A percentile compares a stretch with the other conserved stretches of the same genome.
Conservation (phyloP, 2,113 vertebrate species). For the Chaetorhynchus papuensis region DNA sequence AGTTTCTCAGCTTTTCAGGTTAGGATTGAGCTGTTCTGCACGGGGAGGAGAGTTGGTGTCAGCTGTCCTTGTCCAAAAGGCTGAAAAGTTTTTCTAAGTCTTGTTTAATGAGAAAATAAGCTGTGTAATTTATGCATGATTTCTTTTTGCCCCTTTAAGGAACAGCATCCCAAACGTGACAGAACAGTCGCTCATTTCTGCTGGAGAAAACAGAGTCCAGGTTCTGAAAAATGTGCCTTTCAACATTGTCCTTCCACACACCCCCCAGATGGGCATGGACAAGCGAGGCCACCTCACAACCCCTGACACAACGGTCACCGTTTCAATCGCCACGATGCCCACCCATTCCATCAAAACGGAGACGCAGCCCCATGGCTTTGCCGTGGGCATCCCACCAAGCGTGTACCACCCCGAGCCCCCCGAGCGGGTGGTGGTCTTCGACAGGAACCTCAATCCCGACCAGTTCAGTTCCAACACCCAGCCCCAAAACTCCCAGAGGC, state of each 20-base stretch:
- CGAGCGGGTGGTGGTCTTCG: slow-evolving; percentile 78
- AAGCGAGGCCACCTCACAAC: slow-evolving; percentile 86
- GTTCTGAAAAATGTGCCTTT: slow-evolving; percentile 90
- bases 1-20: background rate
- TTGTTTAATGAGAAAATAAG: background rate
- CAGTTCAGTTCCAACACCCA: slow-evolving; percentile 84
- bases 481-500: slow-evolving; percentile 80
- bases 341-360: slow-evolving; percentile 92
- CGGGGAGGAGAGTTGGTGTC: background rate
- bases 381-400: slow-evolving; percentile 80
- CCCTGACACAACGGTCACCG: slow-evolving; percentile 92
- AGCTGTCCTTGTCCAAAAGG: background rate
- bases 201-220: slow-evolving; percentile 88
- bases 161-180: slow-evolving; percentile 75
- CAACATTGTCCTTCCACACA: slow-evolving; percentile 85
- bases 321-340: slow-evolving; percentile 89
- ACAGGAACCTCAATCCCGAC: slow-evolving; percentile 80
- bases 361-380: slow-evolving; percentile 79
- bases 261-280: slow-evolving; percentile 82
- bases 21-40: background rate
- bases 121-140: background rate
- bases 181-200: slow-evolving; percentile 75
- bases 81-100: background rate
- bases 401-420: slow-evolving; percentile 82
- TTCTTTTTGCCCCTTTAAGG: slow-evolving; percentile 63